A percentile compares a stretch with the other conserved stretches of the same genome.
Evolutionary conservation across 2,797 vertebrate genomes (phyloP).

Genomic region (Poeciliopsis presidionis): DNA sequence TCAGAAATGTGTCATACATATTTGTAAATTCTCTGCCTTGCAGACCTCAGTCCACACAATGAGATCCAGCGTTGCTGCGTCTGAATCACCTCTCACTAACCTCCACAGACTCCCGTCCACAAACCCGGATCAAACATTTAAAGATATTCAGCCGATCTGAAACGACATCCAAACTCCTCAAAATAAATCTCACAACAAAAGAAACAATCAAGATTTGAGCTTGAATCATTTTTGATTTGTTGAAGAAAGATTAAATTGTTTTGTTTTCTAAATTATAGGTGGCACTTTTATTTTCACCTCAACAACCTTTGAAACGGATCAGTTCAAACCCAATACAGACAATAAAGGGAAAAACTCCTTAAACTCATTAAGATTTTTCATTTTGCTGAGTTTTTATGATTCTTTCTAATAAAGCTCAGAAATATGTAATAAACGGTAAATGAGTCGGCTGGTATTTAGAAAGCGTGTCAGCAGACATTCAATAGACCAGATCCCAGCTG

Average conservation of each 20-base stretch:
- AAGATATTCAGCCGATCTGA: background rate
- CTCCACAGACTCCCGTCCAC: background rate
- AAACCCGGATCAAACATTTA: conserved; percentile 12
- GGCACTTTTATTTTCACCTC: background rate
- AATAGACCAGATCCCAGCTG: too few relatives aligned
- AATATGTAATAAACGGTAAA: too few relatives aligned
- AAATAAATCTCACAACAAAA: background rate
- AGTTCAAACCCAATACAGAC: too few relatives aligned
- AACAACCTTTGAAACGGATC: background rate
- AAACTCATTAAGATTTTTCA: too few relatives aligned
- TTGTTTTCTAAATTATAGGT: background rate
- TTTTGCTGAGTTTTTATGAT: too few relatives aligned
- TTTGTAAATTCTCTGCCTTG: conserved; percentile 38
- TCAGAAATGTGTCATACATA: conserved; percentile 52
- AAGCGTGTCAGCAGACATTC: too few relatives aligned
- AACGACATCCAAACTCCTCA: background rate
- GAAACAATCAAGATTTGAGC: background rate
- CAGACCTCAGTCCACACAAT: conserved; percentile 52
- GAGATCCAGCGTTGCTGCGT: conserved; percentile 48
- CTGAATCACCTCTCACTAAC: conserved; percentile 46
- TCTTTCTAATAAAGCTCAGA: too few relatives aligned
- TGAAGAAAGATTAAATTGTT: background rate
- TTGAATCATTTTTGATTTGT: background rate
- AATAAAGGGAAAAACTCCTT: too few relatives aligned
- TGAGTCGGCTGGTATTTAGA: too few relatives aligned